Percentiles rank a stretch among this genome's conserved stretches.
Evolutionary conservation across 2,888 invertebrate species (phyloP).

Genomic region (Eupsilia transversa): DNA sequence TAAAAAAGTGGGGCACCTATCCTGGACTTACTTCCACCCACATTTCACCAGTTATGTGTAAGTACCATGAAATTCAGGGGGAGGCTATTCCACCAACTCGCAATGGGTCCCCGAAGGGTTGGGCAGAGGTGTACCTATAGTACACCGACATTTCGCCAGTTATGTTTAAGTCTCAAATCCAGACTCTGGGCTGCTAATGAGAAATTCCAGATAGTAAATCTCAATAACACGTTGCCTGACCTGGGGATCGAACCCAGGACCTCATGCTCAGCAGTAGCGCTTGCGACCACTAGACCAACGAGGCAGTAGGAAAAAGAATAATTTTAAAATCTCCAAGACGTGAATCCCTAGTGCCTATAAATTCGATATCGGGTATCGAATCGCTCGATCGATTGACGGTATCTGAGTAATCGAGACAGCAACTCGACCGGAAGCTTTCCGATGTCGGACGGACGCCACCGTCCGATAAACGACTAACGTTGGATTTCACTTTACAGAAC

Average conservation of each 20-base stretch:
- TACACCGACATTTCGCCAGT: background rate
- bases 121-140: no score
- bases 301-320: background rate
- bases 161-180: background rate
- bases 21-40: no score
- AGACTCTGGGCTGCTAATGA: background rate
- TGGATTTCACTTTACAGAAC: slow-evolving; percentile 54
- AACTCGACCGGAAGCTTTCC: slow-evolving; percentile 77
- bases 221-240: no score
- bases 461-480: slow-evolving; percentile 62
- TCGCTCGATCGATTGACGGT: slow-evolving; percentile 65
- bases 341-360: slow-evolving; percentile 13
- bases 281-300: no score
- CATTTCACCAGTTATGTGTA: background rate
- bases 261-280: no score
- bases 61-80: no score
- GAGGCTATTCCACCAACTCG: no score
- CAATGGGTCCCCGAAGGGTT: no score
- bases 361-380: slow-evolving; percentile 59
- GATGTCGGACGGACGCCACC: slow-evolving; percentile 67
- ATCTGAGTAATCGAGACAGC: slow-evolving; percentile 69
- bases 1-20: no score
- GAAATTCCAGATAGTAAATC: background rate
- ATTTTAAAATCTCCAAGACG: slow-evolving; percentile 10
- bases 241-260: background rate